Evolutionary conservation across 2,113 vertebrate genomes (phyloP).

Genomic region (Leptodactylus fuscus): DNA sequence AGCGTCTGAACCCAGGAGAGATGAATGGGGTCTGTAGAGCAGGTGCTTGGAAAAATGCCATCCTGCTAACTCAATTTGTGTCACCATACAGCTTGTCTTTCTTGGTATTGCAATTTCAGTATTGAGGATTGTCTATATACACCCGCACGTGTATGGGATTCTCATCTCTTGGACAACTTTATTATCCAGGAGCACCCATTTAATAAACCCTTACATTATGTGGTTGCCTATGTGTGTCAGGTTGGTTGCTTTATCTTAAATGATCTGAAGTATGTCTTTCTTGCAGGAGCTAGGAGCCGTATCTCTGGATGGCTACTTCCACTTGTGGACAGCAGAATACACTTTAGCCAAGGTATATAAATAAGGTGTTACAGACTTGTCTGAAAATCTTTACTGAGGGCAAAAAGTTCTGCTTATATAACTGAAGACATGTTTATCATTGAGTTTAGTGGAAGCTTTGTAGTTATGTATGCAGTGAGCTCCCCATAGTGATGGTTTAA

Average conservation of each 20-base stretch:
- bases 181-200: too few species aligned
- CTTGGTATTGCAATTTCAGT: too few species aligned
- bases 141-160: too few species aligned
- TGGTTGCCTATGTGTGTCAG: neutral
- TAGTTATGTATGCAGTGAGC: neutral
- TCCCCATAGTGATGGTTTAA: neutral
- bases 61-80: too few species aligned
- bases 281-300: conserved; percentile 92
- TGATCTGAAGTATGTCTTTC: neutral
- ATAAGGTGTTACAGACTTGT: neutral
- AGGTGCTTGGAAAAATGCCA: too few species aligned
- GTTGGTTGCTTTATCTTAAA: neutral
- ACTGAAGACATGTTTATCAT: neutral
- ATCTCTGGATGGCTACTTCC: conserved; percentile 96
- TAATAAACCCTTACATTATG: neutral
- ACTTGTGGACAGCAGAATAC: conserved; percentile 96
- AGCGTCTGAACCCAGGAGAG: too few species aligned
- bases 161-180: too few species aligned
- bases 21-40: too few species aligned
- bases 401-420: neutral
- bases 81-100: too few species aligned
- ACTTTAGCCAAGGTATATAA: conserved; percentile 86
- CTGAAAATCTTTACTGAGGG: too few species aligned
- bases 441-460: neutral
- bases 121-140: too few species aligned